Evolutionary conservation across 2,888 invertebrate species (phyloP), one percentile per base, ranked within the genome.

Genomic region (Electrophaes corylata): DNA sequence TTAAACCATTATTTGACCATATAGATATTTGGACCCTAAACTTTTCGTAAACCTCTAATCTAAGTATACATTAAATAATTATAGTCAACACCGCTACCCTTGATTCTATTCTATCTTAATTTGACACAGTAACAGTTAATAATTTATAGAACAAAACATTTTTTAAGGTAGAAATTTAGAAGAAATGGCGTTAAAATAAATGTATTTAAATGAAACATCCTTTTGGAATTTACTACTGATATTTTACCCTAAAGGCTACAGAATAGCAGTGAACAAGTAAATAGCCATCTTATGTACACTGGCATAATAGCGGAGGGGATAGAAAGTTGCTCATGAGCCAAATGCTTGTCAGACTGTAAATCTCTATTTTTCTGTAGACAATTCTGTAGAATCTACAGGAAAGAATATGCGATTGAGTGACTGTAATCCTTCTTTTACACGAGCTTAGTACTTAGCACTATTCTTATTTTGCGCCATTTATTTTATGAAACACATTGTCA

Each of bases 51-150:
- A 62, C 70, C 65, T 72, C 40, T 70, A 58, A 72, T 61, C 79
- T 84, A 83, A 82, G 78, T 79, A 81, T 79, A 76, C 18, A 58
- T 76, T 37, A 16, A 37, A 16, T 37, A 37, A 14, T n/a, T 76
- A 73, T 74, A 75, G 66, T 72, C 72, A 75, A 77, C 72, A 82
- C 83, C 84, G 73, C 76, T 75, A 78, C 79, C 81, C 83, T 79
- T 78, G 70, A 71, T 70, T 73, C 66, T 69, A 65, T 43, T 61
- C 60, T 69, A 69, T 65, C 44, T 62, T 70, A 62, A 60, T 31
- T 47, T 47, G 52, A 41, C 52, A 57, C 29, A 50, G 48, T 40
- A 59, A 64, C 47, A 60, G 51, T 47, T 29, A 10, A 29, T 29
- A 29, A 6, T 29, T 29, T n/a, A n/a, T n/a, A n/a, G n/a, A n/a